Conservation (phyloP, 2,888 invertebrate genomes). For the Heterodera filipjevi region DNA sequence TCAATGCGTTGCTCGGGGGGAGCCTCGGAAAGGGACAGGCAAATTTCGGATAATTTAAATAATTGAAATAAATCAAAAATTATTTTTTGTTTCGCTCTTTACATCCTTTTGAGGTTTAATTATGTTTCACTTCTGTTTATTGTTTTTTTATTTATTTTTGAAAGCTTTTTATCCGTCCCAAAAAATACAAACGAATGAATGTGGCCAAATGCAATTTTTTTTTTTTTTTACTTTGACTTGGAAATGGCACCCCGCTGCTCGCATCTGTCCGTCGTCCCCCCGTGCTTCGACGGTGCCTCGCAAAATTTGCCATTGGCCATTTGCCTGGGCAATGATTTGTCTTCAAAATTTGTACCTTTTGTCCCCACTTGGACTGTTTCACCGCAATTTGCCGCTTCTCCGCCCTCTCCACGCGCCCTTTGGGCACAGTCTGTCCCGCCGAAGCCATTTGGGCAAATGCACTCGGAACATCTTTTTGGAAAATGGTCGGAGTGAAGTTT, state of each 20-base stretch:
- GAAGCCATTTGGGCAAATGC: slow-evolving; percentile 45
- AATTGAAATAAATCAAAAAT: too few species aligned
- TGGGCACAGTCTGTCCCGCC: slow-evolving; percentile 32
- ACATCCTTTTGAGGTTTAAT: too few species aligned
- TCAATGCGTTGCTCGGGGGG: slow-evolving; percentile 12
- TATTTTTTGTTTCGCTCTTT: too few species aligned
- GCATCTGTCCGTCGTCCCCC: slow-evolving; percentile 16
- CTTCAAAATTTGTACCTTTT: too few species aligned
- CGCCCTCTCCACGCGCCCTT: slow-evolving; percentile 38
- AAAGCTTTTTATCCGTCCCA: too few species aligned
- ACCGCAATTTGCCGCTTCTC: slow-evolving; percentile 10
- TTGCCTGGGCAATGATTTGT: slow-evolving; percentile 20
- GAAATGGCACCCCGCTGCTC: slow-evolving; percentile 31
- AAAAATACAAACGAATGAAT: too few species aligned
- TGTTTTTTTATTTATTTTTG: too few species aligned
- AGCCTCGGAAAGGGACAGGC: slow-evolving; percentile 8
- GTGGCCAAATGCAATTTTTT: too few species aligned
- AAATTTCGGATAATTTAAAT: too few species aligned
- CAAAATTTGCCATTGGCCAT: slow-evolving; percentile 31
- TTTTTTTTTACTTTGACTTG: slow-evolving; percentile 9
- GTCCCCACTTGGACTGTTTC: slow-evolving; percentile 18
- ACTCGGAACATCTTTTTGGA: slow-evolving; percentile 33
- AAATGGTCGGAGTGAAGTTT: background rate
- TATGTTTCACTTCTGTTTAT: too few species aligned
- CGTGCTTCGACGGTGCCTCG: slow-evolving; percentile 27